A percentile compares a stretch with the other conserved stretches of the same genome.
Evolutionary conservation across 2,888 invertebrate species (phyloP).

Genomic region (Busseola fusca): DNA sequence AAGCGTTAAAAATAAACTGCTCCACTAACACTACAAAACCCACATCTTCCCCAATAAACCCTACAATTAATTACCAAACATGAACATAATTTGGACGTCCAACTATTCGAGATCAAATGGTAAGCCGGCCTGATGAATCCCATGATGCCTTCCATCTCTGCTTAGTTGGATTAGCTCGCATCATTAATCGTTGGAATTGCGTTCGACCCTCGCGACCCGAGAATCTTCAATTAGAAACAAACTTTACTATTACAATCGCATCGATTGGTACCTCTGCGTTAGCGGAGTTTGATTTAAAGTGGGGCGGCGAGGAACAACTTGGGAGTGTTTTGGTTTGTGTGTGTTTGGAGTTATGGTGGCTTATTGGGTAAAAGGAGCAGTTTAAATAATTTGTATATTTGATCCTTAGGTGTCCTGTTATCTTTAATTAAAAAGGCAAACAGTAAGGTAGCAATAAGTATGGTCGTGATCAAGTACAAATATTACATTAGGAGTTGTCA

Average conservation of each 20-base stretch:
- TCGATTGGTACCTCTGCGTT: conserved; percentile 69
- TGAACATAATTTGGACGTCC: conserved; percentile 56
- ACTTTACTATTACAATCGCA: conserved; percentile 83
- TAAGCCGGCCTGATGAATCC: conserved; percentile 76
- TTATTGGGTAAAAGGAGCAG: conserved; percentile 18
- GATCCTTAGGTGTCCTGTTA: background rate
- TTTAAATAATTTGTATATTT: conserved; percentile 20
- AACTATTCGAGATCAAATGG: conserved; percentile 75
- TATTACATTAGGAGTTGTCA: background rate
- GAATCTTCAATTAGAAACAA: conserved; percentile 85
- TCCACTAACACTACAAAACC: conserved; percentile 22
- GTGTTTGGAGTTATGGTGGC: conserved; percentile 25
- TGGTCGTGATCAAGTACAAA: background rate
- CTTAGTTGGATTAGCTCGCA: conserved; percentile 86
- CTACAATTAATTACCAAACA: conserved; percentile 57
- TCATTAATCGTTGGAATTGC: conserved; percentile 87
- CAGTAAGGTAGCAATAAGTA: background rate
- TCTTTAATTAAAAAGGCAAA: background rate
- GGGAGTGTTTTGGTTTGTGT: conserved; percentile 39
- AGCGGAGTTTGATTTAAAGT: conserved; percentile 64
- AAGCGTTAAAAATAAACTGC: conserved; percentile 38
- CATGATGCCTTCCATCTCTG: conserved; percentile 78
- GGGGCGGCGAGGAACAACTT: conserved; percentile 52
- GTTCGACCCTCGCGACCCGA: conserved; percentile 74
- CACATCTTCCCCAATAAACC: conserved; percentile 49